Percentiles rank a stretch among this genome's conserved stretches.
These are phyloP conservation scores for Stenurella melanura DNA, from an alignment of 2,888 invertebrate species.

Conservation along the genomic window DNA sequence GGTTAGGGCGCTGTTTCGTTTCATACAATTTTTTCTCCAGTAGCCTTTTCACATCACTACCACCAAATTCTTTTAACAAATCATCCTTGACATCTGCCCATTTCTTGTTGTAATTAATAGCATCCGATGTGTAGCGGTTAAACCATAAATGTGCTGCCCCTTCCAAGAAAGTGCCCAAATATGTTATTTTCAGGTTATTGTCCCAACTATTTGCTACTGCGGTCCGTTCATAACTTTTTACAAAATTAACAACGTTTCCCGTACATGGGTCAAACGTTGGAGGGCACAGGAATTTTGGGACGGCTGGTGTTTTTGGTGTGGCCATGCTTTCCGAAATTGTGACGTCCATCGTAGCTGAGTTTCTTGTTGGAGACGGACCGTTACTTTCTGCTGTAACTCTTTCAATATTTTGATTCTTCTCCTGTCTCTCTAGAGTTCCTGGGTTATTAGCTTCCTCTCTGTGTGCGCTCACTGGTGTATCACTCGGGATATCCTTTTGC, in stretches of 20 bases:
- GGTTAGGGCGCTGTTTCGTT: slow-evolving; percentile 32
- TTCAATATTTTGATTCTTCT: background rate
- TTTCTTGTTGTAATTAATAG: slow-evolving; percentile 5
- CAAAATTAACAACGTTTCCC: background rate
- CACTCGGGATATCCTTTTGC: background rate
- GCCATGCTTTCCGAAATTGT: background rate
- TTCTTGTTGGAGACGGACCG: background rate
- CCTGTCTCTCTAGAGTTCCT: too few species aligned
- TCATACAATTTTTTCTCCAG: slow-evolving; percentile 31
- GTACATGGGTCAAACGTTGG: background rate
- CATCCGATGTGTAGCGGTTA: background rate
- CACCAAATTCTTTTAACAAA: slow-evolving; percentile 31
- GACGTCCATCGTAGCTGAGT: background rate
- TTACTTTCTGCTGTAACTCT: background rate
- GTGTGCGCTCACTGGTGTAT: background rate
- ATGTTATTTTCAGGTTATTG: background rate
- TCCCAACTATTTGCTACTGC: background rate
- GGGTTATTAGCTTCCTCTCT: too few species aligned
- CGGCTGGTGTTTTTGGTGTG: background rate
- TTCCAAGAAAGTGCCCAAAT: background rate
- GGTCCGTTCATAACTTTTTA: background rate
- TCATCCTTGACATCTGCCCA: slow-evolving; percentile 26
- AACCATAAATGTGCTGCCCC: background rate
- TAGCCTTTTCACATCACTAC: slow-evolving; percentile 11
- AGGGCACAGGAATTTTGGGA: background rate